Conservation (phyloP, 2,113 vertebrate species). For the Carlito syrichta region DNA sequence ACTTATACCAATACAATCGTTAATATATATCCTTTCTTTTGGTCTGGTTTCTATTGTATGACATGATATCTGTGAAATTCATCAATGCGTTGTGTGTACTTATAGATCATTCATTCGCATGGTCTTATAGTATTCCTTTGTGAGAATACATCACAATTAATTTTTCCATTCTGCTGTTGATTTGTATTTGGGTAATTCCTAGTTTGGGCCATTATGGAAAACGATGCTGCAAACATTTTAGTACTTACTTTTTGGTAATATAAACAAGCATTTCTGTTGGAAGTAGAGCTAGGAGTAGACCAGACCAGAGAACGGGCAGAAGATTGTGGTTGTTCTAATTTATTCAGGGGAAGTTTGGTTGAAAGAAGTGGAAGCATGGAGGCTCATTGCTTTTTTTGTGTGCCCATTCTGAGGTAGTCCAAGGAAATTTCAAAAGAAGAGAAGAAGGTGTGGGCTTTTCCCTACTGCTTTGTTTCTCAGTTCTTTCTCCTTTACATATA, state of each 20-base stretch:
- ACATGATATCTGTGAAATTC: not conserved
- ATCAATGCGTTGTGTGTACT: not conserved
- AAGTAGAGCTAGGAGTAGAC: not conserved
- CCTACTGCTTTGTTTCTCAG: not conserved
- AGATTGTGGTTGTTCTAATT: not conserved
- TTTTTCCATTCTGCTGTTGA: not conserved
- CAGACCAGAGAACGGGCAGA: not conserved
- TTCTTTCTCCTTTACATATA: not conserved
- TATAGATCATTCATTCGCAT: not conserved
- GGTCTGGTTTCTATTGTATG: not conserved
- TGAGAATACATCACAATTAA: not conserved
- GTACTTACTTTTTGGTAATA: slow-evolving; percentile 5
- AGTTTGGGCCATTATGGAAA: not conserved
- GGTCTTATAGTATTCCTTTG: not conserved
- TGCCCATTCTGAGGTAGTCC: not conserved
- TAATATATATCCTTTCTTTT: not conserved
- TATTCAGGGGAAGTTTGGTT: not conserved
- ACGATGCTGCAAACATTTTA: not conserved
- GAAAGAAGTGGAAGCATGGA: not conserved
- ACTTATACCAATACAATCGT: not conserved
- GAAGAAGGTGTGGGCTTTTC: not conserved
- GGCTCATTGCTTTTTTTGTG: not conserved
- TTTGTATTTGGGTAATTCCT: not conserved
- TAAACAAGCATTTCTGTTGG: not conserved
- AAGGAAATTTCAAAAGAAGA: not conserved